These are phyloP conservation scores for Neolamprologus tretocephalus DNA, from an alignment of 2,113 vertebrate genomes.

Conservation along the genomic window DNA sequence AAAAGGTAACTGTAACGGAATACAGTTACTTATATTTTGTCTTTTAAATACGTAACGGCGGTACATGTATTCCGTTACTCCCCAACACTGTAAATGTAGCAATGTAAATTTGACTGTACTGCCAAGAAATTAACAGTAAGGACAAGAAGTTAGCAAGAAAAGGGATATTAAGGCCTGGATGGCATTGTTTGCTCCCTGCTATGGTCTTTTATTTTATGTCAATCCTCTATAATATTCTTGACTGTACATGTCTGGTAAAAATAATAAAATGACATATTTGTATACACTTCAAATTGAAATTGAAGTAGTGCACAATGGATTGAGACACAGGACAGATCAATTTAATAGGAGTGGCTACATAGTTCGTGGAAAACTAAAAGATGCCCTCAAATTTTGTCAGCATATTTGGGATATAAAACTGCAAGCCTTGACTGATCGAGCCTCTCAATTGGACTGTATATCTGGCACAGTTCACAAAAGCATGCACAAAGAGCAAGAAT, in stretches of 20 bases:
- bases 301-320: background rate
- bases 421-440: background rate
- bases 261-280: background rate
- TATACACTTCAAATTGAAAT: background rate
- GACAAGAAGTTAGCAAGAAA: background rate
- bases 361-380: rapidly evolving
- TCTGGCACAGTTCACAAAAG: background rate
- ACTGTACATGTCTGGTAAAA: background rate
- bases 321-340: background rate
- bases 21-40: background rate
- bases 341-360: background rate
- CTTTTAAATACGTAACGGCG: background rate
- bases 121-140: background rate
- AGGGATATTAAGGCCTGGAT: background rate
- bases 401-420: background rate
- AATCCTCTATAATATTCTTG: background rate
- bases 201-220: background rate
- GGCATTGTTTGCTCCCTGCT: background rate
- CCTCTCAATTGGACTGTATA: background rate
- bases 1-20: background rate
- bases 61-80: background rate
- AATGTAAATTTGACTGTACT: background rate
- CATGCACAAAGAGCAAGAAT: background rate
- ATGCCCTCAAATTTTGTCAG: background rate
- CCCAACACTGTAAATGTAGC: background rate